Evolutionary conservation across 2,797 vertebrate genomes (phyloP), one percentile per base, ranked within the genome.

Genomic region (Cetoscarus ocellatus): DNA sequence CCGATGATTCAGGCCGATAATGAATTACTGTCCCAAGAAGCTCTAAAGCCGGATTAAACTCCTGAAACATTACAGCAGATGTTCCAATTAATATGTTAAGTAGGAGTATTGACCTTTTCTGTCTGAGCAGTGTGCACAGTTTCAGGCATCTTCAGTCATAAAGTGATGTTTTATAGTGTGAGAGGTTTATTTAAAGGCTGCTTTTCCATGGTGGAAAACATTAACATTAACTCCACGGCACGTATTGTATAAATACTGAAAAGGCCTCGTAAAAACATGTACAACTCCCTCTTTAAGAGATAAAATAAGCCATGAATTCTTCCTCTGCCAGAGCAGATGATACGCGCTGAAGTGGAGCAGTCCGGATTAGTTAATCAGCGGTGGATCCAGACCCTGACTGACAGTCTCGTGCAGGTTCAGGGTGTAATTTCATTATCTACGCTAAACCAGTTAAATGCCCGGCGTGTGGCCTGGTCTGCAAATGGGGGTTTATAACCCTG

Each of bases 401-500:
- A 87, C 75, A 55, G 52, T 71, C 50, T 86, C 57, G 52, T 61
- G 61, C 73, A 80, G 82, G 75, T 85, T 82, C 63, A 72, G 71
- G 80, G 65, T 70, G 77, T 92, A 89, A 93, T 91, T 92, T 90
- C 88, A 91, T 93, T 88, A 92, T 76, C 35, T 53, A 70, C 61
- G 27, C 80, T 87, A 80, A 90, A 85, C 78, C 82, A 48, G 86
- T 90, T 87, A 81, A 91, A 86, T 56, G 76, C 91, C 87, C 90
- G 77, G 89, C 92, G 75, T 94, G 93, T 92, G 92, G 80, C 83
- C 90, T 66, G 38, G 69, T 89, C 83, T 90, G 80, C 89, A 94
- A 92, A 93, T 90, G 87, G 27, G 88, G 68, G 79, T 93, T 94
- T 93, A 92, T 81, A 87, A 82, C 89, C 83, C 84, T 62, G 80